A percentile compares a stretch with the other conserved stretches of the same genome.
Conservation (phyloP, 37 sponge, comb jelly and placozoan species). For the Mnemiopsis leidyi region DNA sequence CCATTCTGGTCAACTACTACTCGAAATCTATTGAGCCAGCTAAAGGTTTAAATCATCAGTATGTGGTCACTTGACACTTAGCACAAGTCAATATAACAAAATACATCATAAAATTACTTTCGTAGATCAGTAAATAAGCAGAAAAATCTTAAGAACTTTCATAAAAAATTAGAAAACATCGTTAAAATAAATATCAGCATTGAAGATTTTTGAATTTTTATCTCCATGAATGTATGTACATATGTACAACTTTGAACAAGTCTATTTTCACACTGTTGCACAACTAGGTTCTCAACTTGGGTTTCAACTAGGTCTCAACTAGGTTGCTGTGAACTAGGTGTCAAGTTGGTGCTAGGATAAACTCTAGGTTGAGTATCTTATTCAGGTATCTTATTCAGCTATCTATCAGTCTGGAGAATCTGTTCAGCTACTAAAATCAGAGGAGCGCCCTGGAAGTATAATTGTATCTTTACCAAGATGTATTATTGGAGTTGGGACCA, state of each 20-base stretch:
- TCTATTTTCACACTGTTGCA: too few relatives aligned
- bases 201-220: too few relatives aligned
- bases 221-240: too few relatives aligned
- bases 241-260: too few relatives aligned
- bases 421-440: background rate
- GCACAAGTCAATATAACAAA: background rate
- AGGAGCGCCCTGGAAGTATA: background rate
- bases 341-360: background rate
- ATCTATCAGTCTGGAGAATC: background rate
- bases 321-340: too few relatives aligned
- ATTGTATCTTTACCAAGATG: background rate
- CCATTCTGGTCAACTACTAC: background rate
- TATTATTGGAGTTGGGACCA: background rate
- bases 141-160: too few relatives aligned
- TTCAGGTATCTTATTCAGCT: too few relatives aligned
- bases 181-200: too few relatives aligned
- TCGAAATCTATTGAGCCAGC: background rate
- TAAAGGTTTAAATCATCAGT: background rate
- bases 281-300: background rate
- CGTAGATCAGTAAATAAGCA: background rate
- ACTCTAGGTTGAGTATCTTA: background rate
- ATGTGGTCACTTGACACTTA: too few relatives aligned
- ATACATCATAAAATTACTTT: background rate
- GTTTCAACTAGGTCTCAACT: background rate
- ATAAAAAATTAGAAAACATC: too few relatives aligned